These are phyloP conservation scores for Melanostigma gelatinosum DNA, from an alignment of 2,113 vertebrate species.

Conservation along the genomic window DNA sequence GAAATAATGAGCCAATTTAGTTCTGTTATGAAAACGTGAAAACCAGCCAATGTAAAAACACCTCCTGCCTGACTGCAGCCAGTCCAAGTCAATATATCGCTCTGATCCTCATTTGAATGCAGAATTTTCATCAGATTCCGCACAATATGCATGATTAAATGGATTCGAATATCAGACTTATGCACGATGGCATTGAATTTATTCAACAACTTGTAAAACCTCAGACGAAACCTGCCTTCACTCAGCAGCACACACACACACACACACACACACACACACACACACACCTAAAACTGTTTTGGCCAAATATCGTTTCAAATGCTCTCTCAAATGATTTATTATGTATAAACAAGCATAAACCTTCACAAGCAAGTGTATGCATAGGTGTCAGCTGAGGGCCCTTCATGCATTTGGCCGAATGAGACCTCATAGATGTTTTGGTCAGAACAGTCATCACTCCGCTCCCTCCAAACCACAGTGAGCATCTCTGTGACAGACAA, in stretches of 20 bases:
- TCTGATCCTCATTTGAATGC: slow-evolving; percentile 35
- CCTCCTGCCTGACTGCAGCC: slow-evolving; percentile 38
- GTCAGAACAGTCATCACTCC: not conserved
- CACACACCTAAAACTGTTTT: not conserved
- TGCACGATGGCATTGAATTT: slow-evolving; percentile 2
- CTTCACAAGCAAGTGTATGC: too few species aligned
- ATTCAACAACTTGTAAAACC: slow-evolving; percentile 4
- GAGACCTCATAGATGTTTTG: too few species aligned
- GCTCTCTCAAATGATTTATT: not conserved
- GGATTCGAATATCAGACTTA: slow-evolving; percentile 39
- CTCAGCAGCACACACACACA: not conserved
- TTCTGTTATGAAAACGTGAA: slow-evolving; percentile 13
- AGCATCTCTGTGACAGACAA: not conserved
- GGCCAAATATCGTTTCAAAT: not conserved
- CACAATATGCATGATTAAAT: slow-evolving; percentile 31
- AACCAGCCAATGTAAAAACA: slow-evolving; percentile 22
- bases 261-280: not conserved
- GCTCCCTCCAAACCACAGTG: not conserved
- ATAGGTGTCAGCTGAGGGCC: too few species aligned
- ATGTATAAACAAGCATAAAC: not conserved
- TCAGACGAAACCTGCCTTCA: not conserved
- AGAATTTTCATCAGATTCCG: slow-evolving; percentile 26
- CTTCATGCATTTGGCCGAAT: too few species aligned
- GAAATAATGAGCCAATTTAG: slow-evolving; percentile 37
- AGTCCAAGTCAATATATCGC: slow-evolving; percentile 47